phyloP scores from a whole-genome alignment of 2,113 vertebrate species.

The Syngnathus scovelli region DNA sequence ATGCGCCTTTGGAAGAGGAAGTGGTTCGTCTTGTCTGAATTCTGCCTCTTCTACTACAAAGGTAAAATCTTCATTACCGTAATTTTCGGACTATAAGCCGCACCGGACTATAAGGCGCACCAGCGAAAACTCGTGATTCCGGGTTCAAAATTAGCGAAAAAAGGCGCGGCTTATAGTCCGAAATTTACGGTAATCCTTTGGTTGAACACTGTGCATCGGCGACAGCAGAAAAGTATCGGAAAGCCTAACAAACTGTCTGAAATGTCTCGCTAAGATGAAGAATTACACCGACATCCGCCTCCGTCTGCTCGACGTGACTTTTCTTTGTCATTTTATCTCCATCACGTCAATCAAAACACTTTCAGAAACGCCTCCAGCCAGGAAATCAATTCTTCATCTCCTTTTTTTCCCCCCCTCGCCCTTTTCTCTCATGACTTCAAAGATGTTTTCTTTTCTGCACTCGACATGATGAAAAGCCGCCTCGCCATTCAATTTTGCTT shows the following conservation, averaged over 20 bases:
- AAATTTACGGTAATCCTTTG: too few relatives aligned
- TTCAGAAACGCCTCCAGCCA: conserved; percentile 17
- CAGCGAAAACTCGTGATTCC: too few relatives aligned
- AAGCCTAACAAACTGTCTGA: background rate
- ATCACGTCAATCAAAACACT: conserved; percentile 15
- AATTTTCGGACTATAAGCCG: too few relatives aligned
- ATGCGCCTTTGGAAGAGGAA: conserved; percentile 95
- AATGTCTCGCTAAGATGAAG: background rate
- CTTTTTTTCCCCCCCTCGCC: background rate
- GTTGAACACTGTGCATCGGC: too few relatives aligned
- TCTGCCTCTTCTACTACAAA: conserved; percentile 97
- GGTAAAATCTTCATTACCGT: conserved; percentile 70
- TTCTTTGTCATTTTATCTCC: conserved; percentile 29
- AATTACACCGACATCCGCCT: conserved; percentile 5
- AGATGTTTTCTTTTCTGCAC: conserved; percentile 20
- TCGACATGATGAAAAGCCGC: conserved; percentile 29
- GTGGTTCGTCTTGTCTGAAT: conserved; percentile 94
- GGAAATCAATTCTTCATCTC: conserved; percentile 35
- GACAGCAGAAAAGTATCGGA: background rate
- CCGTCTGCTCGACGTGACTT: conserved; percentile 4
- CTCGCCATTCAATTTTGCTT: background rate
- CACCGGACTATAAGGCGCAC: too few relatives aligned
- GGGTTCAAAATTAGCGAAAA: too few relatives aligned
- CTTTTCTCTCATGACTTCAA: conserved; percentile 32
- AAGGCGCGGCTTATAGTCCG: too few relatives aligned